Base-by-base conservation (phyloP, 2,797 vertebrate genomes). In the Myotis findleyi region DNA sequence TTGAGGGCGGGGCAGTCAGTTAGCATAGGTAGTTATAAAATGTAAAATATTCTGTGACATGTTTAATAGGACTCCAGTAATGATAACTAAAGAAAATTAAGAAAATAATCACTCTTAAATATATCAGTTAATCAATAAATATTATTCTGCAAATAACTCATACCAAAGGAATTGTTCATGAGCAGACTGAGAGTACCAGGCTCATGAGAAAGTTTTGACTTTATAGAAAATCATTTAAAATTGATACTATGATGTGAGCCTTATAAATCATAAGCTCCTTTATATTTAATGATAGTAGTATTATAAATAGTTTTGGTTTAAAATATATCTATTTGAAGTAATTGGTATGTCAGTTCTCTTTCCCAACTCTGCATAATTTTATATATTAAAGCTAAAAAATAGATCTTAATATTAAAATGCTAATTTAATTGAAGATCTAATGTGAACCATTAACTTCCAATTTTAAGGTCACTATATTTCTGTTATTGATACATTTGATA, bases 71-170 rank as follows among this genome's bases (percentile, higher is more conserved):
- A 57, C 23, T 87, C 0, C 9, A 73, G 13, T 84, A 84, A 38
- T 80, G 13, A 51, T 69, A 36, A 20, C 25, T 73, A 57, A 87
- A 80, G 51, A 94, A 85, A 96, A 85, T 47, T 81, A 80, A 91
- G 68, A 76, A 84, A 94, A 85, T 49, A 81, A 36, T 92, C 84
- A 57, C 21, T 93, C 41, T 94, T 94, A 91, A 88, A 51, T 86
- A 1, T 86, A 36, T 68, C 36, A 51, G 23, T 51, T 81, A 87
- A 57, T 87, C 62, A 91, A 4, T 87, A 93, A 18, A 55, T 66
- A 87, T 38, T 77, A 76, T 93, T 92, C 36, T 88, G 21, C 38
- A 83, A 25, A 53, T 75, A 90, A 62, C 53, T 79, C n/a, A 66
- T 75, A 51, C 9, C 25, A 81, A 69, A 92, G 80, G 7, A 7